A percentile compares a stretch with the other conserved stretches of the same genome.
Conservation (phyloP, 2,888 invertebrate species). For the Magallana nippona region DNA sequence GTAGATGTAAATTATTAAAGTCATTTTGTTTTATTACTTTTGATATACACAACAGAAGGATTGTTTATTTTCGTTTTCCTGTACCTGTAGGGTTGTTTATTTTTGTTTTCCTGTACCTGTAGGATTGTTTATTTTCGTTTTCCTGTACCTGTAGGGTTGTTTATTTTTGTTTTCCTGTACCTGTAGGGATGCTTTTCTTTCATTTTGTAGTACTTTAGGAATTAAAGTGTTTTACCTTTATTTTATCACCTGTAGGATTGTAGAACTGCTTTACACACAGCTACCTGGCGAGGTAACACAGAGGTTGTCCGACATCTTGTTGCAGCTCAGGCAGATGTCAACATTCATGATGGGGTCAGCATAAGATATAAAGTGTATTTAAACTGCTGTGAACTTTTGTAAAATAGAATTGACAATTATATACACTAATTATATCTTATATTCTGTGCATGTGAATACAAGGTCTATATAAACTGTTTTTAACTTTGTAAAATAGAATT, state of each 20-base stretch:
- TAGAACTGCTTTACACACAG: conserved; percentile 64
- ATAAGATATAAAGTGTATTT: background rate
- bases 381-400: background rate
- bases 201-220: background rate
- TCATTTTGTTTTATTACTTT: too few species aligned
- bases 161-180: too few species aligned
- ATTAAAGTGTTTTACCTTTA: background rate
- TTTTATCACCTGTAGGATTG: conserved; percentile 55
- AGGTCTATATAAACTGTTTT: background rate
- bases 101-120: too few species aligned
- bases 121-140: too few species aligned
- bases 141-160: too few species aligned
- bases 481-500: background rate
- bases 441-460: background rate
- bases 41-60: too few species aligned
- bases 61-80: too few species aligned
- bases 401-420: background rate
- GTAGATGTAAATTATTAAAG: too few species aligned
- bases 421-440: too few species aligned
- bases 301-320: conserved; percentile 58
- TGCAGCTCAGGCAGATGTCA: conserved; percentile 60
- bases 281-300: conserved; percentile 62
- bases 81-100: too few species aligned
- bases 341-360: conserved; percentile 60
- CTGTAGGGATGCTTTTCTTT: too few species aligned